Evolutionary conservation across 2,797 vertebrate genomes (phyloP).

Genomic region (Falco columbarius): DNA sequence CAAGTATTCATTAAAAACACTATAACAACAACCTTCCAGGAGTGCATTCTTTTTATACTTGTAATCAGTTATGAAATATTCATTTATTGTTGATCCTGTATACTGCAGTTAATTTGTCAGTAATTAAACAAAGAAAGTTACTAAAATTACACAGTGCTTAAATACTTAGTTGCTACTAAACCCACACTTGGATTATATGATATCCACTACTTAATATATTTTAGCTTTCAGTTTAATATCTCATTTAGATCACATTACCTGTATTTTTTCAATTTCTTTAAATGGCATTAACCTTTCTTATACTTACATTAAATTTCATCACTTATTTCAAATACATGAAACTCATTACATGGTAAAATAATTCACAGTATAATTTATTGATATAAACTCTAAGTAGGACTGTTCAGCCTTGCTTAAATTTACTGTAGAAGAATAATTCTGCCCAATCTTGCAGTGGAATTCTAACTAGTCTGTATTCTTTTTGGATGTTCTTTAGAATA

Average conservation of each 20-base stretch:
- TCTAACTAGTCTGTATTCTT: background rate
- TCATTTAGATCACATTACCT: background rate
- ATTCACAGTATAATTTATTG: background rate
- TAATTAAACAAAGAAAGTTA: constrained; percentile 44
- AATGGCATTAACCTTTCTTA: constrained; percentile 2
- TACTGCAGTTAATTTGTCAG: constrained; percentile 55
- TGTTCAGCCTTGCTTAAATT: background rate
- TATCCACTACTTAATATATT: background rate
- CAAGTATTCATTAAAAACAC: constrained; percentile 59
- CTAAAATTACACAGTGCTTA: constrained; percentile 29
- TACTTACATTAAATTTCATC: background rate
- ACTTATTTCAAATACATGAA: background rate
- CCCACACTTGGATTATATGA: background rate
- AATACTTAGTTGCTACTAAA: background rate
- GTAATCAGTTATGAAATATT: constrained; percentile 62
- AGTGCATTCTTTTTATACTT: constrained; percentile 44
- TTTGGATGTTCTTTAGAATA: background rate
- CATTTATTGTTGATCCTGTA: constrained; percentile 49
- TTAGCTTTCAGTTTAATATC: background rate
- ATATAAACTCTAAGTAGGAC: background rate
- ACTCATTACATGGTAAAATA: constrained; percentile 3
- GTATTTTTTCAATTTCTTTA: constrained; percentile 8
- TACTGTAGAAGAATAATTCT: background rate
- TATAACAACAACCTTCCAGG: constrained; percentile 36
- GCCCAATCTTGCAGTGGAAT: background rate